A percentile compares a stretch with the other conserved stretches of the same genome.
Evolutionary conservation across 2,797 vertebrate genomes (phyloP).

Genomic region (Oophaga sylvatica): DNA sequence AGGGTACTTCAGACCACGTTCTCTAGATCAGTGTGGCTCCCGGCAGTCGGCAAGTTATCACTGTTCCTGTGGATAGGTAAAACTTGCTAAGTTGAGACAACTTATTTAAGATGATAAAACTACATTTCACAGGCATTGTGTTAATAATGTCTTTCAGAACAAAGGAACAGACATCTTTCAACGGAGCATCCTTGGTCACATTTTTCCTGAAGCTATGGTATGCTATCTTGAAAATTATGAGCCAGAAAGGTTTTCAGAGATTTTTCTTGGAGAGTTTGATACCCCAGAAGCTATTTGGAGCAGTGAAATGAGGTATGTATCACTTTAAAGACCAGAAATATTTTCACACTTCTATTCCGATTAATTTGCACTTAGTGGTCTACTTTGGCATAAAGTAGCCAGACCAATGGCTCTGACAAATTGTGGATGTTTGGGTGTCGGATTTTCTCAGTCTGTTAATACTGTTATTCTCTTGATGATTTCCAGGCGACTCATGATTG

Average conservation of each 20-base stretch:
- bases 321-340: not conserved
- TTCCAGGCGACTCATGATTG: constrained; percentile 94
- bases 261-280: constrained; percentile 97
- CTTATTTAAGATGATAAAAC: not conserved
- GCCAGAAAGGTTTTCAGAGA: constrained; percentile 96
- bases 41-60: no score
- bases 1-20: no score
- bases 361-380: not conserved
- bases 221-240: constrained; percentile 99
- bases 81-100: no score
- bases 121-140: not conserved
- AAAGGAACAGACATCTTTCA: constrained; percentile 96
- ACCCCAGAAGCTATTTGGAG: constrained; percentile 99
- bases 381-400: not conserved
- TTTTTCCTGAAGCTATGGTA: constrained; percentile 97
- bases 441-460: not conserved
- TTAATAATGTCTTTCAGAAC: constrained; percentile 72
- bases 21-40: no score
- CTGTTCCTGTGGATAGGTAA: no score
- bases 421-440: not conserved
- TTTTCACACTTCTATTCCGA: not conserved
- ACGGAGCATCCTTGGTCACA: constrained; percentile 92
- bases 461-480: constrained; percentile 50
- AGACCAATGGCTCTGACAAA: not conserved
- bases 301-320: constrained; percentile 93